Evolutionary conservation across 1,140 invertebrate species (phyloP), one percentile per base, ranked within the genome.

Genomic region (Agrypnia vestita): DNA sequence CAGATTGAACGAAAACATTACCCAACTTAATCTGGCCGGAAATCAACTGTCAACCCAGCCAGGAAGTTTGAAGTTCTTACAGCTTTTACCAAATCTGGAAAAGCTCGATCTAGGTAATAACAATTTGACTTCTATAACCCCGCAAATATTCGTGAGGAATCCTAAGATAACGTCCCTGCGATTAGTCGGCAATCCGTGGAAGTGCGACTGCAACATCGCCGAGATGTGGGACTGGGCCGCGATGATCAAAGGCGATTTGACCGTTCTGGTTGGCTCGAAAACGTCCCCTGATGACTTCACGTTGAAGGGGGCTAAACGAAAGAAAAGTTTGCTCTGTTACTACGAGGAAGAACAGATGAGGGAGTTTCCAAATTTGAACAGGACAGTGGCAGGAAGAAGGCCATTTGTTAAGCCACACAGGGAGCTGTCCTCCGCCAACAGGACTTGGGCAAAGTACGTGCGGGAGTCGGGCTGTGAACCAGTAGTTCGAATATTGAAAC

Each of bases 191-290:
- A 95, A 95, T 87, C 93, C 93, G 0, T 94, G 94, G 87, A 86
- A 90, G 56, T 94, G 94, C 82, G 92, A 93, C 83, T 95, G 94
- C 80, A 91, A 92, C 43, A 90, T 94, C 49, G 90, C 91, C 0
- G 92, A 94, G 49, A 92, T 94, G 88, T 94, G 93, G 93, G 90
- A 93, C 81, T 95, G 93, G 94, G 93, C 93, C 0, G 85, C 91
- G 19, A 90, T 91, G 82, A 90, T 90, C 1, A 93, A 93, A 80
- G 92, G 92, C 10, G 92, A 94, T 84, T 85, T 94, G 12, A 90
- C 92, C 44, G 90, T 94, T 13, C 86, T 94, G 4, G 88, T 93
- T 11, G 93, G 93, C 59, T 93, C 93, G 7, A 91, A 92, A 51
- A 91, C 92, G 1, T 90, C 89, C 3, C 89, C 90, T 43, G 91